Evolutionary conservation across 2,113 vertebrate species (phyloP), one percentile per base, ranked within the genome.

Genomic region (Eira barbara): DNA sequence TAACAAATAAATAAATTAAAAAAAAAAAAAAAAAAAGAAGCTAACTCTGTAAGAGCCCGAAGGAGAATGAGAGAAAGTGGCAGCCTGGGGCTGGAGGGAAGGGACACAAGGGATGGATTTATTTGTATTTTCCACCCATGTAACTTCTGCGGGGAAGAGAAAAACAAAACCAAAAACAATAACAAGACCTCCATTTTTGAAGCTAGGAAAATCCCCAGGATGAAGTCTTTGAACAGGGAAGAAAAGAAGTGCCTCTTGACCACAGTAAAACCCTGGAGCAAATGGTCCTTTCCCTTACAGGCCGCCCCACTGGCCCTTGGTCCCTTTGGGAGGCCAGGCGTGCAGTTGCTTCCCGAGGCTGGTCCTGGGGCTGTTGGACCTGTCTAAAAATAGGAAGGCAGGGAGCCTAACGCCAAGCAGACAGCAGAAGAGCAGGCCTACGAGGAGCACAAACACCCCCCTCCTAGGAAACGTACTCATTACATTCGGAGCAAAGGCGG

Each of bases 401-500:
- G 55, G 52, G 34, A 94, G 73, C 61, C 96, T 96, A 88, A 55
- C 6, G 49, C 69, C 96, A 96, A 88, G 94, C 79, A 94, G 96
- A 89, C 17, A 0, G 89, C 86, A 52, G 67, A 73, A 90, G 52
- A 93, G 59, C 82, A 89, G 89, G 39, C 65, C 73, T 27, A 31
- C 49, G 80, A 91, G 81, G 71, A 69, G 86, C 0, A 6, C 15
- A 74, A 93, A 92, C 69, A 80, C 74, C 23, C 52, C 57, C 55
- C 27, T n/a, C 23, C 3, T 39, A 89, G 67, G 80, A 96, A 95
- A 95, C 92, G 86, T 45, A n/a, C 74, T 96, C 90, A 91, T 96
- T 97, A 96, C 94, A 96, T 95, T 91, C 83, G 79, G 73, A 97
- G 89, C 85, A 94, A 81, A 89, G 79, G 86, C n/a, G 1, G 78